Base-by-base conservation (phyloP, 1,140 invertebrate genomes). In the Trachelipus rathkii region DNA sequence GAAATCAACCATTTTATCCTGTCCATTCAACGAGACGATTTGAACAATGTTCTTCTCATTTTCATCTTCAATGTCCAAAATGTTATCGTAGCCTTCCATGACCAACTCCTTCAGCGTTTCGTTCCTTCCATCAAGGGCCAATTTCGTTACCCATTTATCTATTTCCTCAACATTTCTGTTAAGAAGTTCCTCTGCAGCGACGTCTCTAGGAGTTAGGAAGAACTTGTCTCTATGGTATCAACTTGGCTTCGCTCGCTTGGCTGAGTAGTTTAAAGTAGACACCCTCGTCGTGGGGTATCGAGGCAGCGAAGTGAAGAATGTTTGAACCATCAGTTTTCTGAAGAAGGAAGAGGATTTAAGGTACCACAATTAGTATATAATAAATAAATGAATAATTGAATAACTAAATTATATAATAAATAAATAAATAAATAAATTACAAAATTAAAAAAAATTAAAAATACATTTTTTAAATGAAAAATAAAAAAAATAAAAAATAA, bases 271-370 rank as follows among this genome's bases (percentile, higher is more conserved):
- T 89, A 82, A 91, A 91, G 6, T 94, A 85, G 0, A 90, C 91
- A 76, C 92, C 91, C 44, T 91, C 88, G 0, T 90, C 88, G 83
- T 94, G 92, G 0, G 91, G 88, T 33, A 92, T 88, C 0, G 91
- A 89, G 0, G 92, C 92, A 4, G 93, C 92, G 84, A 94, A 94
- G 84, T 96, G 94, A n/a, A 95, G 84, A 87, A 94, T 91, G 68
- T 90, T 94, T 84, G 94, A 92, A 0, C 93, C 94, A 79, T 93
- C 91, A 83, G 95, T 93, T 81, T 95, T 93, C 91, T 93, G 76
- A 10, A 5, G 6, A 46, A 46, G 33, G 60, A 67, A 15, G 15
- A 50, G 46, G 46, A 50, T n/a, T n/a, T n/a, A n/a, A n/a, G n/a
- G n/a, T n/a, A n/a, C n/a, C n/a, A n/a, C n/a, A n/a, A n/a, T n/a